Evolutionary conservation across 2,888 invertebrate species (phyloP), one percentile per base, ranked within the genome.

Genomic region (Heliconius ismenius): DNA sequence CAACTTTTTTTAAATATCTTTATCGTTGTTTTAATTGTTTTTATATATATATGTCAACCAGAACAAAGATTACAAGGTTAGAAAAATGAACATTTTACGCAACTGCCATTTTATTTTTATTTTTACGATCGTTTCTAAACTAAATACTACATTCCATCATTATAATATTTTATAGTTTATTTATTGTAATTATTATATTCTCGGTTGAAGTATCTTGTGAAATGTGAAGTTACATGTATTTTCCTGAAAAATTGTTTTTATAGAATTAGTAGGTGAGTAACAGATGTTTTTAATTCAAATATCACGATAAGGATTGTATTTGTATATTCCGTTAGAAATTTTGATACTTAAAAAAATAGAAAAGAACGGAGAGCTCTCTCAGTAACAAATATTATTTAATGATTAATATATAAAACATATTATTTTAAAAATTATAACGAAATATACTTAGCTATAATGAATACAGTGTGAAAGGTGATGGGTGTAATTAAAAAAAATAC

Each of bases 171-270:
- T 68, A 65, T 54, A 74, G n/a, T 74, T 39, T 74, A 72, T 68
- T 76, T 76, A 74, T 76, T 76, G 74, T 78, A 78, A 73, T 79
- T 81, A 81, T 83, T 86, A 85, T 84, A 83, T 82, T 84, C 84
- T 81, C 81, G 83, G 84, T 68, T 36, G 76, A 84, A 84, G 86
- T 85, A 82, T 86, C 85, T 86, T 86, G 88, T 82, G 86, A 83
- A 82, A 85, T 84, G 82, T 84, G 84, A 24, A 67, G 82, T 91
- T 91, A 92, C 91, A 92, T 89, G 83, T 92, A 92, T 88, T 92
- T 92, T 92, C 91, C 92, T 92, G 92, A 81, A 92, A 92, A 80
- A 75, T 62, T 18, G 21, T 76, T n/a, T 73, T 69, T 11, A 64
- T 18, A n/a, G 69, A 54, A 49, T 75, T 69, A 62, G 69, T 62